Percentiles rank a stretch among this genome's conserved stretches.
Conservation (phyloP, 1,140 invertebrate species). For the Propsilocerus akamusi region DNA sequence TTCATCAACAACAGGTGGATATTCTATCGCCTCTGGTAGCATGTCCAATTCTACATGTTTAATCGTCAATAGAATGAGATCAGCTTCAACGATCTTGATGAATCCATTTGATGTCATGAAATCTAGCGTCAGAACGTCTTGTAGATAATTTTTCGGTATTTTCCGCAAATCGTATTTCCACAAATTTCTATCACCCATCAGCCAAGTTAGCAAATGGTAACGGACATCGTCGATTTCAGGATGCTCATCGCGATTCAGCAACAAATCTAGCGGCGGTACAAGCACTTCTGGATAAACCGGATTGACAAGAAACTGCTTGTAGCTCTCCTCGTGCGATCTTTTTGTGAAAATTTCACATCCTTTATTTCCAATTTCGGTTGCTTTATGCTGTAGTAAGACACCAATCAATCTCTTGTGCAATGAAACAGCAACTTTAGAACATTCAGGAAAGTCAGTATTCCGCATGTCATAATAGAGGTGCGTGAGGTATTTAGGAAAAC, state of each 20-base stretch:
- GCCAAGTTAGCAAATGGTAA: background rate
- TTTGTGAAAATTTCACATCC: background rate
- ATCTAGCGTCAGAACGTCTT: background rate
- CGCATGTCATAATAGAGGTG: too few relatives aligned
- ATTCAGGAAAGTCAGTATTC: background rate
- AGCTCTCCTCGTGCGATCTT: background rate
- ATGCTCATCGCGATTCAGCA: background rate
- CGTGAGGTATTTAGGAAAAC: too few relatives aligned
- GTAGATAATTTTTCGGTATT: background rate
- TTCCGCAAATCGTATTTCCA: background rate
- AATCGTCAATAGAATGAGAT: background rate
- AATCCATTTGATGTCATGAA: background rate
- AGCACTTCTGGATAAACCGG: background rate
- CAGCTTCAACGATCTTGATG: background rate
- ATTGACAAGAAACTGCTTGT: background rate
- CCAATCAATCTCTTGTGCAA: background rate
- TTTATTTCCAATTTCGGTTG: background rate
- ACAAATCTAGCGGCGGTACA: background rate
- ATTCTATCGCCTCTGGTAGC: background rate
- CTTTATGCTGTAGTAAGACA: background rate
- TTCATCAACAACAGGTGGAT: background rate
- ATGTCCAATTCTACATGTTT: background rate
- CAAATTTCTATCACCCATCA: background rate
- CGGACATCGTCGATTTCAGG: background rate
- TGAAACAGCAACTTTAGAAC: background rate